phyloP scores from a whole-genome alignment of 2,797 vertebrate species.

The Tragopan temminckii region DNA sequence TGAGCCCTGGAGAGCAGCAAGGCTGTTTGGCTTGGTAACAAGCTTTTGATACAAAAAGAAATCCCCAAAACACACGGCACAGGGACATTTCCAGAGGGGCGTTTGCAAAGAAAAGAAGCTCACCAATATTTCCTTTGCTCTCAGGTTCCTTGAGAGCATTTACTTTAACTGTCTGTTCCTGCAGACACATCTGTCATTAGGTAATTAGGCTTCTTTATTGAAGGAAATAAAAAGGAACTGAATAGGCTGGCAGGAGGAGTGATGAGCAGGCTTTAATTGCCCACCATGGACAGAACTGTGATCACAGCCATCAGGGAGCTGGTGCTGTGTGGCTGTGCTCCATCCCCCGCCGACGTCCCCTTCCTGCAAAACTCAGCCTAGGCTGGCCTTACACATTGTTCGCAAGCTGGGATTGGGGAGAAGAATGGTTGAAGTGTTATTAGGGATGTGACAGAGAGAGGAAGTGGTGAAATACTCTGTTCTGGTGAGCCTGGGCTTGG shows the following conservation, averaged over 20 bases:
- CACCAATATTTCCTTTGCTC: background rate
- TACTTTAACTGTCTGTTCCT: background rate
- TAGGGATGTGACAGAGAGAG: background rate
- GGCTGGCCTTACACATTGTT: background rate
- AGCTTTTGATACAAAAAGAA: background rate
- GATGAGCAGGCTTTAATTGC: background rate
- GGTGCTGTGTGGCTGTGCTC: fast-evolving
- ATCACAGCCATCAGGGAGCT: background rate
- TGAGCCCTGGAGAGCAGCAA: background rate
- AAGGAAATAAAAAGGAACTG: background rate
- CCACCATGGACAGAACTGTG: background rate
- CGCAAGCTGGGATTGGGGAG: background rate
- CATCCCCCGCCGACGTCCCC: background rate
- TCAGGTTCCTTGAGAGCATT: background rate
- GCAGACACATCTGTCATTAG: background rate
- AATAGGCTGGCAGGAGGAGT: background rate
- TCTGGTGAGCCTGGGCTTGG: background rate
- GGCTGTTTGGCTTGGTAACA: background rate
- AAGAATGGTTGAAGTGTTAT: background rate
- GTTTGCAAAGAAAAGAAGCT: background rate
- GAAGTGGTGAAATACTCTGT: background rate
- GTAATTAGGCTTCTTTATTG: background rate
- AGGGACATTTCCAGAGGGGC: background rate
- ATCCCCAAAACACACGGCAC: background rate
- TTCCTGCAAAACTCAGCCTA: background rate